phyloP scores from a whole-genome alignment of 1,140 invertebrate species.

The Zaprionus kolodkinae region DNA sequence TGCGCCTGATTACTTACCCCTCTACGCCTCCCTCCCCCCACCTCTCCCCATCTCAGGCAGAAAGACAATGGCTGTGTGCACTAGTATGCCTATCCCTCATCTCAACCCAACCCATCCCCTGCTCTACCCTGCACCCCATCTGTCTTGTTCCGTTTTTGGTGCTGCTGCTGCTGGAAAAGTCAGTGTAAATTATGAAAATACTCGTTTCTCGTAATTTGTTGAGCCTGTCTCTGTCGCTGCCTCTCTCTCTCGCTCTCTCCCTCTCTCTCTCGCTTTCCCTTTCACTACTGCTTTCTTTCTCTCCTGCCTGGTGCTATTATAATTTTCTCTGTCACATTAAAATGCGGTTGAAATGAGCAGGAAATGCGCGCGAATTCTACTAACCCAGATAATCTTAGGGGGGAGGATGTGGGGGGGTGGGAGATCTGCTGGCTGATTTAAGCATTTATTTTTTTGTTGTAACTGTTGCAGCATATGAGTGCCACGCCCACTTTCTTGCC shows the following conservation, averaged over 20 bases:
- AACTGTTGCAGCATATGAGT: slow-evolving; percentile 24
- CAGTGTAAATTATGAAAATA: slow-evolving; percentile 69
- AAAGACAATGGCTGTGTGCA: slow-evolving; percentile 58
- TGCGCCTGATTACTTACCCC: slow-evolving; percentile 60
- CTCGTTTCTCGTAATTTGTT: slow-evolving; percentile 55
- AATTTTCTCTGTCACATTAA: slow-evolving; percentile 67
- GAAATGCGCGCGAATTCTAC: slow-evolving; percentile 67
- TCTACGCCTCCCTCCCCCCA: not conserved
- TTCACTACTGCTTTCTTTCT: not conserved
- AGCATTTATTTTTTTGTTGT: slow-evolving; percentile 49
- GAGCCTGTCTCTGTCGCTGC: slow-evolving; percentile 30
- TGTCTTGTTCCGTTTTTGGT: slow-evolving; percentile 34
- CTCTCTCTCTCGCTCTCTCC: not conserved
- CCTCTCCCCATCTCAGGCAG: slow-evolving; percentile 3
- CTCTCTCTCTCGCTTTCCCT: not conserved
- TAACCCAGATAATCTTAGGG: slow-evolving; percentile 65
- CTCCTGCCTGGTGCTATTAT: slow-evolving; percentile 45
- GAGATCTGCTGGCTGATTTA: slow-evolving; percentile 46
- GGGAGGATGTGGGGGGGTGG: no score
- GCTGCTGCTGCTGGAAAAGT: slow-evolving; percentile 42
- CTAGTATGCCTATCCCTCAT: not conserved
- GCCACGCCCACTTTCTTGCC: slow-evolving; percentile 5
- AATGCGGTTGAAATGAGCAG: slow-evolving; percentile 68
- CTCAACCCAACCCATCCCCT: not conserved
- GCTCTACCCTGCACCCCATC: not conserved